These are phyloP conservation scores for Megalopta genalis DNA, from an alignment of 1,140 invertebrate genomes.

Conservation along the genomic window DNA sequence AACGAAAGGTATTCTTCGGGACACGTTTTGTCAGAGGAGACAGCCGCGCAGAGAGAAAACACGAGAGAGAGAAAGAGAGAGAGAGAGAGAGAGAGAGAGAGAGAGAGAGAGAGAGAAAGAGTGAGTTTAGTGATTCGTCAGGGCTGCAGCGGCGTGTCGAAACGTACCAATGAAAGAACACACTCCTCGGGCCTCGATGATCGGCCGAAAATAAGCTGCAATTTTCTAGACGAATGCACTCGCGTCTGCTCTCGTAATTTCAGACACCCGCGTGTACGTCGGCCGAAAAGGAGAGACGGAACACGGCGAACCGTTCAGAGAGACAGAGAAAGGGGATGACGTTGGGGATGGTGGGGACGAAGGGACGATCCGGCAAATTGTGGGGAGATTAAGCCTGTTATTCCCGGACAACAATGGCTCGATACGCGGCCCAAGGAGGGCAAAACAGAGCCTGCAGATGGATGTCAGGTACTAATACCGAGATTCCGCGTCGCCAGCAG, in stretches of 20 bases:
- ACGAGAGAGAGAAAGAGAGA: too few species aligned
- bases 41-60: too few species aligned
- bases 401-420: constrained; percentile 68
- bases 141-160: constrained; percentile 62
- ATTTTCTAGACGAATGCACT: constrained; percentile 75
- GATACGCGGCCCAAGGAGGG: constrained; percentile 58
- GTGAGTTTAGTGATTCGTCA: constrained; percentile 71
- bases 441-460: constrained; percentile 53
- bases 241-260: constrained; percentile 70
- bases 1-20: constrained; percentile 37
- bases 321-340: not conserved
- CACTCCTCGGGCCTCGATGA: constrained; percentile 40
- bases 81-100: not conserved
- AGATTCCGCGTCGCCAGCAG: constrained; percentile 24
- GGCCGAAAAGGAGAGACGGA: not conserved
- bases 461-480: constrained; percentile 51
- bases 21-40: constrained; percentile 14
- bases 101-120: constrained; percentile 4
- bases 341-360: constrained; percentile 32
- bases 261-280: constrained; percentile 37
- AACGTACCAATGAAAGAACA: constrained; percentile 54
- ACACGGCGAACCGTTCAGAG: not conserved
- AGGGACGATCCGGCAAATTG: constrained; percentile 67
- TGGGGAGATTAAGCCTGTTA: constrained; percentile 73
- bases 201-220: constrained; percentile 73